Evolutionary conservation across 2,888 invertebrate species (phyloP), one percentile per base, ranked within the genome.

Genomic region (Sinopyrophorus schimmeli): DNA sequence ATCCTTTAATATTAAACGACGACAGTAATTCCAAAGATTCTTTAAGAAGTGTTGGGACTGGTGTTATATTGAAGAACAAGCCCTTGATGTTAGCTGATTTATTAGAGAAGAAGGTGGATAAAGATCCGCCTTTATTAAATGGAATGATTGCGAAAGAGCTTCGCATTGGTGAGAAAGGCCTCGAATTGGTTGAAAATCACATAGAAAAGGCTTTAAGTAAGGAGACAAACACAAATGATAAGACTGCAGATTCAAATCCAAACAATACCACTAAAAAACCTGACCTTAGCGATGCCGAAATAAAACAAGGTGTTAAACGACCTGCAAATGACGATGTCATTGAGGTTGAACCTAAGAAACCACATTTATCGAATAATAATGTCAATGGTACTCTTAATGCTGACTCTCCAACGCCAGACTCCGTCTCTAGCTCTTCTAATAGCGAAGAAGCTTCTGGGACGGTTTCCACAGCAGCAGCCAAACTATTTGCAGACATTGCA

Each of bases 391-490:
- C 54, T 4, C 66, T 62, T n/a, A 73, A 71, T 1, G 76, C 74
- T 9, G 75, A 76, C 4, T 71, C 78, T 0, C 76, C 76, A 3
- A 72, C 75, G 21, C 74, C 75, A 1, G 76, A 73, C 53, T 72
- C 77, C 4, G 75, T 75, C 12, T 73, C 75, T 1, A 75, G 70
- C 51, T 70, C 71, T 6, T 71, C 71, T 6, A 76, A 77, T 48
- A 75, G 76, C 1, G 77, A 79, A 1, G 47, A 48, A 34, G 47
- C 73, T 2, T 77, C 81, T 55, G 80, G 80, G 18, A 81, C 81
- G 1, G 86, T 86, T 0, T 90, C 90, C 0, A 89, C 89, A 42
- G 89, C 88, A 3, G 91, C 91, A 0, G 91, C 90, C 0, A 90
- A 91, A 72, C 74, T 91, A 14, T 91, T 91, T 66, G 90, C 91